Conservation (phyloP, 2,888 invertebrate genomes). For the Netelia fuscicornis region DNA sequence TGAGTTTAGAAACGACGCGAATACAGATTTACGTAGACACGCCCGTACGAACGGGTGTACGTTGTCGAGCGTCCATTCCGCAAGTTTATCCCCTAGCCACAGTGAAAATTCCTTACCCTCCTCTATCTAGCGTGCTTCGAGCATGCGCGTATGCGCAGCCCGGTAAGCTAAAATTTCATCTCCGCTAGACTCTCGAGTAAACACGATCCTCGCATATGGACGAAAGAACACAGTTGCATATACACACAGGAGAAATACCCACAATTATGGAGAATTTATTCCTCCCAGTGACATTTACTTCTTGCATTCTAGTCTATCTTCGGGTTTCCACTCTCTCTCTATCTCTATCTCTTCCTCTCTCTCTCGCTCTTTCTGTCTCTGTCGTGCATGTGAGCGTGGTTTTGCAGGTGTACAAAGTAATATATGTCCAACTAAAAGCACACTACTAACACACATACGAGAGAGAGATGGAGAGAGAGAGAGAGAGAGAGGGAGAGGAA, state of each 20-base stretch:
- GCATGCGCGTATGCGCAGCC: constrained; percentile 6
- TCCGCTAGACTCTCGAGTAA: constrained; percentile 14
- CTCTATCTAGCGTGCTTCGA: constrained; percentile 26
- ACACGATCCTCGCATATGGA: constrained; percentile 19
- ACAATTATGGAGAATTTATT: constrained; percentile 70
- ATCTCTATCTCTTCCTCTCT: background rate
- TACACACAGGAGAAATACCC: constrained; percentile 6
- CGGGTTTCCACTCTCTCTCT: constrained; percentile 10
- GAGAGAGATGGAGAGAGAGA: background rate
- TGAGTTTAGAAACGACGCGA: no score
- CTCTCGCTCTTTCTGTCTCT: background rate
- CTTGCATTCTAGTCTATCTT: constrained; percentile 58
- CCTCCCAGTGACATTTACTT: constrained; percentile 62
- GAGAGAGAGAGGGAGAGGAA: background rate
- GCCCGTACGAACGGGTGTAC: background rate
- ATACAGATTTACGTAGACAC: no score
- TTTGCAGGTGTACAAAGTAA: constrained; percentile 60
- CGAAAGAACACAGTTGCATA: background rate
- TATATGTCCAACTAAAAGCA: constrained; percentile 30
- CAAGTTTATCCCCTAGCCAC: constrained; percentile 42
- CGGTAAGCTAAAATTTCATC: constrained; percentile 40
- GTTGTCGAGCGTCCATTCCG: constrained; percentile 27
- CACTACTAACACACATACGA: background rate
- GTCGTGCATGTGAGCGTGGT: constrained; percentile 24
- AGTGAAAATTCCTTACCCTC: constrained; percentile 43